Base-by-base conservation (phyloP, 1,140 invertebrate species). In the Dufourea novaeangliae region DNA sequence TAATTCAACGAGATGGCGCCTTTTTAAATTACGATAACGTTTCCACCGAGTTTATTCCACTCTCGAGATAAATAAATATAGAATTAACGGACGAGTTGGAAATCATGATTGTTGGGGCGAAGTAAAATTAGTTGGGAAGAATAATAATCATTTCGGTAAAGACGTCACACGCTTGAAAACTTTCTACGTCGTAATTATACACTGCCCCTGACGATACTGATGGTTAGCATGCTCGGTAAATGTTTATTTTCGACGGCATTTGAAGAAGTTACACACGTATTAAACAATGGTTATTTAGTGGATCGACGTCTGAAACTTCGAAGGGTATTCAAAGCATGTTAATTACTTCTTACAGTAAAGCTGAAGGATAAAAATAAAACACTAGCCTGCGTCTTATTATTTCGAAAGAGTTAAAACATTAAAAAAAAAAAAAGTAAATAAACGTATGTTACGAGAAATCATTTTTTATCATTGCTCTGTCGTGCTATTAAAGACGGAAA, bases 51-150 rank as follows among this genome's bases (percentile, higher is more conserved):
- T 73, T 54, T 20, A 25, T 56, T 44, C n/a, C 27, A n/a, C 10
- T 67, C 34, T 8, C 2, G 4, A 20, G 6, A 12, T 8, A 56
- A 54, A 74, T 66, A 56, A 67, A 67, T 72, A 37, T 5, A 11
- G 8, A 17, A 14, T 44, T 29, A 52, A 25, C 44, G 22, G 14
- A 6, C 22, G 34, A n/a, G 17, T 8, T 32, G 11, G n/a, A 22
- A n/a, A 37, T n/a, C n/a, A 27, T 20, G 34, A 66, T 56, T 56
- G 34, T 66, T 41, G 46, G 22, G n/a, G 3, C 56, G 50, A 57
- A 2, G 27, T 57, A 68, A 75, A 75, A 66, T 74, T 74, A 74
- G 62, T n/a, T n/a, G 22, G 14, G 8, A 66, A 54, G 71, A 54
- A 74, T 67, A 67, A 75, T 68, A 68, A 75, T 68, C 72, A 0